Evolutionary conservation across 2,888 invertebrate species (phyloP).

Genomic region (Drosophila pseudotakahashii): DNA sequence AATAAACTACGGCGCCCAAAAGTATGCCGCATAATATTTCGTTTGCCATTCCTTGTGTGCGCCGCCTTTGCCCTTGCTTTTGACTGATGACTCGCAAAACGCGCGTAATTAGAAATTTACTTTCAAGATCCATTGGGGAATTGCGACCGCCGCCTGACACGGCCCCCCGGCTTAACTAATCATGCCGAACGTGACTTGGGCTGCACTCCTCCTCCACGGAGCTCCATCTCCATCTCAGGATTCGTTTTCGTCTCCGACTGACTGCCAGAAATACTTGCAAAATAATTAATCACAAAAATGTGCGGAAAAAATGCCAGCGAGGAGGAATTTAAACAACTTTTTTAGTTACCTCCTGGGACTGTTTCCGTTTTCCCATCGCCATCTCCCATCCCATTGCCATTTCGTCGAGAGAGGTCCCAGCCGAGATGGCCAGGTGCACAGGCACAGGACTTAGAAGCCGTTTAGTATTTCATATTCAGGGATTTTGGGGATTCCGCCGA

Average conservation of each 20-base stretch:
- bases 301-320: slow-evolving; percentile 49
- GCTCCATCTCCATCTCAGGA: slow-evolving; percentile 10
- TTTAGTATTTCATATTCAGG: slow-evolving; percentile 81
- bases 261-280: slow-evolving; percentile 64
- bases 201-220: slow-evolving; percentile 34
- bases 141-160: slow-evolving; percentile 70
- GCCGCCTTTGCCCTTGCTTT: slow-evolving; percentile 54
- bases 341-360: slow-evolving; percentile 76
- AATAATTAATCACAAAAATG: slow-evolving; percentile 81
- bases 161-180: slow-evolving; percentile 76
- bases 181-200: slow-evolving; percentile 80
- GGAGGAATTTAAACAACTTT: slow-evolving; percentile 76
- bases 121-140: slow-evolving; percentile 80
- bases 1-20: slow-evolving; percentile 75
- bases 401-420: slow-evolving; percentile 20
- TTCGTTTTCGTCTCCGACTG: slow-evolving; percentile 32
- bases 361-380: slow-evolving; percentile 48
- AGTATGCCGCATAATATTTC: slow-evolving; percentile 80
- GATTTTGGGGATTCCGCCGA: slow-evolving; percentile 70
- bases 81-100: slow-evolving; percentile 80
- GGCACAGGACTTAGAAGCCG: slow-evolving; percentile 61
- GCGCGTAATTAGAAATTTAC: slow-evolving; percentile 80
- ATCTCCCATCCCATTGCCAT: slow-evolving; percentile 1
- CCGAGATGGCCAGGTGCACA: slow-evolving; percentile 52
- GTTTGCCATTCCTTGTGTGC: slow-evolving; percentile 74